Percentiles rank a stretch among this genome's conserved stretches.
phyloP scores from a whole-genome alignment of 2,113 vertebrate genomes.

The Rhea pennata region DNA sequence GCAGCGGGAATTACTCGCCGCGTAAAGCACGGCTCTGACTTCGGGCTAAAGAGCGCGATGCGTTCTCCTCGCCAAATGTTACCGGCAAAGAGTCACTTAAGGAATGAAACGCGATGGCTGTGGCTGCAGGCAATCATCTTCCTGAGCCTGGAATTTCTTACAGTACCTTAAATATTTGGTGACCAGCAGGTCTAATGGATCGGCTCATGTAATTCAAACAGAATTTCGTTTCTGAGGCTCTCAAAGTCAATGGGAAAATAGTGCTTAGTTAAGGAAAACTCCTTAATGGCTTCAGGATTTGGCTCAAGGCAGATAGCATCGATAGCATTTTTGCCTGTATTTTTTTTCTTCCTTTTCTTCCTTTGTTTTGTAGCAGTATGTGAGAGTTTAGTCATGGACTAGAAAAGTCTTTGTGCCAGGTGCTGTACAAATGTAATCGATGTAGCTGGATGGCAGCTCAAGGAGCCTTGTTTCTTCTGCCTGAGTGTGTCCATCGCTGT shows the following conservation, averaged over 20 bases:
- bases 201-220: background rate
- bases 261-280: background rate
- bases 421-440: rapidly evolving
- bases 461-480: background rate
- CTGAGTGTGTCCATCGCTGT: background rate
- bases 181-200: background rate
- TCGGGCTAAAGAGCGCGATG: background rate
- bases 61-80: background rate
- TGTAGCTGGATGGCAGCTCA: background rate
- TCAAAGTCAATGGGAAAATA: background rate
- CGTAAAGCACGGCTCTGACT: background rate
- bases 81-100: background rate
- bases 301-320: background rate
- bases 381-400: background rate
- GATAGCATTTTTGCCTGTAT: background rate
- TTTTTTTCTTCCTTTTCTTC: background rate
- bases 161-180: background rate
- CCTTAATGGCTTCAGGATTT: background rate
- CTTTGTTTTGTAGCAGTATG: background rate
- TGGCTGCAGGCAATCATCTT: background rate
- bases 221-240: background rate
- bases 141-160: background rate
- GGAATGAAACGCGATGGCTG: background rate
- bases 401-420: background rate
- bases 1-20: rapidly evolving